Conservation (phyloP, 2,888 invertebrate species). For the Scrobipalpa atriplicella region DNA sequence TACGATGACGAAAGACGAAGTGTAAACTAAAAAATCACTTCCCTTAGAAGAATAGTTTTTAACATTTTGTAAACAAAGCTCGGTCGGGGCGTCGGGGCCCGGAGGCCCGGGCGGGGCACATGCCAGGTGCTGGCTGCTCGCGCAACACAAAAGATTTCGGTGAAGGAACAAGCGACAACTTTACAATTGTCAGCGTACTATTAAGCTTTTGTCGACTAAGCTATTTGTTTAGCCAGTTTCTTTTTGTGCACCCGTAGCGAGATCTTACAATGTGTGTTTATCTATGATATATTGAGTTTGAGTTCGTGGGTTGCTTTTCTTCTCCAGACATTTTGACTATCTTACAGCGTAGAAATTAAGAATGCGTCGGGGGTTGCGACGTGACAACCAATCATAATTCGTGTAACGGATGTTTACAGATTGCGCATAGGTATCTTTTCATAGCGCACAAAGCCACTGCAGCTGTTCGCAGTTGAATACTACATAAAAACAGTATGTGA, state of each 20-base stretch:
- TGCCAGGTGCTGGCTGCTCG: conserved; percentile 73
- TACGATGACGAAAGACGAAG: conserved; percentile 76
- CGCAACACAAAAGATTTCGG: conserved; percentile 76
- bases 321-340: conserved; percentile 39
- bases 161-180: conserved; percentile 67
- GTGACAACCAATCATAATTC: conserved; percentile 9
- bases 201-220: conserved; percentile 57
- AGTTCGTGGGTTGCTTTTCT: conserved; percentile 56
- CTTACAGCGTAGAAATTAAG: conserved; percentile 48
- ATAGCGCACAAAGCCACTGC: conserved; percentile 46
- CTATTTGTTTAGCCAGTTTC: conserved; percentile 71
- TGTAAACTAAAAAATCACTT: conserved; percentile 75
- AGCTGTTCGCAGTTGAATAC: conserved; percentile 59
- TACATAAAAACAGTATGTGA: conserved; percentile 74
- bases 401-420: conserved; percentile 28
- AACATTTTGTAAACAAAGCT: conserved; percentile 70
- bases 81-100: conserved; percentile 35
- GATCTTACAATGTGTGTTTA: conserved; percentile 60
- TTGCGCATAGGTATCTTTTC: conserved; percentile 30
- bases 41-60: conserved; percentile 71
- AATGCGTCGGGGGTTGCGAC: conserved; percentile 10
- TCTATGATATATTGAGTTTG: conserved; percentile 74
- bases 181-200: conserved; percentile 56
- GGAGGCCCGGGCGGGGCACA: conserved; percentile 44
- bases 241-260: conserved; percentile 59